Conservation (phyloP, 1,140 invertebrate genomes). For the Dysdera silvatica region DNA sequence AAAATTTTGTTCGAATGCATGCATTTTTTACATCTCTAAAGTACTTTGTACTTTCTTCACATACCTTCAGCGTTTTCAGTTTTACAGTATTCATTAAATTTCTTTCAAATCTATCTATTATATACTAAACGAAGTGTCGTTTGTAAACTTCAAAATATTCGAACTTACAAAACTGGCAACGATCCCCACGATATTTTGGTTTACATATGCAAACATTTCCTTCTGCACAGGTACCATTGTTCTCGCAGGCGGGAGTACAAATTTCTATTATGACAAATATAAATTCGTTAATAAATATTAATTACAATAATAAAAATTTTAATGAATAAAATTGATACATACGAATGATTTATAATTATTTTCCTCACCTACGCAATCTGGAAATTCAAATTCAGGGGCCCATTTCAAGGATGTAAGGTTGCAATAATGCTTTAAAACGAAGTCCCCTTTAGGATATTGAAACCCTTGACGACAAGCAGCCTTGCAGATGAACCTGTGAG, state of each 20-base stretch:
- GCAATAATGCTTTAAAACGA: neutral
- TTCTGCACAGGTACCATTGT: slow-evolving; percentile 66
- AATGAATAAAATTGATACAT: neutral
- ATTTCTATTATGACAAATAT: too few species aligned
- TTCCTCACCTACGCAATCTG: slow-evolving; percentile 13
- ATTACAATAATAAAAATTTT: neutral
- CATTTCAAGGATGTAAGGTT: slow-evolving; percentile 5
- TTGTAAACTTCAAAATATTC: too few species aligned
- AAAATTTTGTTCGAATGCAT: too few species aligned
- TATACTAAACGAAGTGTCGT: too few species aligned
- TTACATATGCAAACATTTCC: slow-evolving; percentile 67
- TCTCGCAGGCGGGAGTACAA: slow-evolving; percentile 63
- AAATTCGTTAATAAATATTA: too few species aligned
- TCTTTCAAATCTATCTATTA: too few species aligned
- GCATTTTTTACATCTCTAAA: too few species aligned
- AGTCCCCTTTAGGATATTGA: slow-evolving; percentile 5
- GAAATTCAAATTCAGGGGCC: neutral
- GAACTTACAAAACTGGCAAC: slow-evolving; percentile 68
- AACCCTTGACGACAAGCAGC: slow-evolving; percentile 2
- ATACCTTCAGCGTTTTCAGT: too few species aligned
- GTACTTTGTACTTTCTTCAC: too few species aligned
- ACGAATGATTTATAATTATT: neutral
- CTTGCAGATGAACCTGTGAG: slow-evolving; percentile 8
- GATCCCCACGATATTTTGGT: slow-evolving; percentile 58
- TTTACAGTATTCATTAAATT: too few species aligned